Evolutionary conservation across 2,113 vertebrate species (phyloP), one percentile per base, ranked within the genome.

Genomic region (Aspiorhynchus laticeps): DNA sequence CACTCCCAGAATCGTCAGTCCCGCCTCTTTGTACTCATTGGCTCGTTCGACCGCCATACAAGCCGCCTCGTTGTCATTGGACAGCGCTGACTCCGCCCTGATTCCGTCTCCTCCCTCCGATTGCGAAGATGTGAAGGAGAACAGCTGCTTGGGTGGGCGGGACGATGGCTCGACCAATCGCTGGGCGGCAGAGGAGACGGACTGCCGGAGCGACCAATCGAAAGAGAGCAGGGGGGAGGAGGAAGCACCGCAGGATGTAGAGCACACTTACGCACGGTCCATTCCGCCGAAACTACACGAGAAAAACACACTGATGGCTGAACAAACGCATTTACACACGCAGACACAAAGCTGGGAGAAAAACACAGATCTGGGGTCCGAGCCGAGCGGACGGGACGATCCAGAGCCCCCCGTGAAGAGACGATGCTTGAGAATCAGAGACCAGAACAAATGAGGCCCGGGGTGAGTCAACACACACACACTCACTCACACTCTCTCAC

Each of bases 371-470:
- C 21, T 59, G 96, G 89, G 95, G 95, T 91, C 94, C 90, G 93
- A 93, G 90, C 93, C 94, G 83, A 96, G 96, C 9, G 41, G 2
- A 0, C 38, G 38, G 24, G 61, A 71, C 90, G 97, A 99, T 93
- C 95, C 97, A 93, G 97, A 99, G 93, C 98, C 97, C 85, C 96
- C 97, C 84, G 91, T 97, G 92, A 99, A 99, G 96, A 97, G 97
- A 92, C 96, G 97, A 94, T 99, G 98, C 91, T 96, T 99, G 92
- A 96, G 98, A 93, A 97, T 98, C 95, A 96, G 98, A 94, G 98
- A 99, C 96, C 98, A 99, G 96, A 99, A 98, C 96, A 98, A 98
- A 94, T 99, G 93, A 91, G 91, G 80, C 59, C 88, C 38, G 7
- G 93, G 93, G 94, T 95, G 85, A 93, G 92, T 17, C 4, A 4